Base-by-base conservation (phyloP, 2,797 vertebrate species). In the Chaenodraco wilsoni region DNA sequence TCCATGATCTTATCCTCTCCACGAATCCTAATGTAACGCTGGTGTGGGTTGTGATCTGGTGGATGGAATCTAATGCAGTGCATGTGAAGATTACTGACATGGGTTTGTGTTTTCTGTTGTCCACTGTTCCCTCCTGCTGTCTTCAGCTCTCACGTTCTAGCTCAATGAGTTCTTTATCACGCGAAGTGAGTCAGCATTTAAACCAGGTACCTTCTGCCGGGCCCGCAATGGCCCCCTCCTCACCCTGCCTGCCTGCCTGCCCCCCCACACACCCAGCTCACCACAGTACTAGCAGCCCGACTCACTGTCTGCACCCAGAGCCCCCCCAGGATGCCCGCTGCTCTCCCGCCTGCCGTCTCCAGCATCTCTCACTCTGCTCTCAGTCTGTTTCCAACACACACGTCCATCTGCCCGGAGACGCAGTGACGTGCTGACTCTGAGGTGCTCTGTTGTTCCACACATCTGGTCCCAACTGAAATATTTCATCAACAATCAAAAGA, bases 101-200 rank as follows among this genome's bases (percentile, higher is more conserved):
- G 93, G 92, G 91, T 88, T 89, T 93, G 90, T 92, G 89, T 16
- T 92, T 90, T 76, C 81, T 74, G 69, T 89, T 91, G 84, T 92
- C 86, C 90, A 81, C 89, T 91, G 72, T 94, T 78, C 74, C 87
- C 72, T 75, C 79, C 76, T 93, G 94, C 94, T 95, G 93, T 96
- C 94, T 95, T 92, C 94, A 98, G 98, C 97, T 97, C 86, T 99
- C 97, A 84, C 96, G 97, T 94, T 98, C 97, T 97, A 98, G 98
- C 94, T 98, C 97, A 94, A 95, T 97, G 97, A 98, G 97, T 94
- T 98, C 97, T 93, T 96, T 99, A 94, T 98, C 98, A 87, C 95
- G 96, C 61, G 97, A 98, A 97, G 97, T 99, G 93, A 98, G 97
- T 97, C 97, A 95, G 95, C 98, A 98, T 95, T 96, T 99, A 93